Evolutionary conservation across 2,797 vertebrate genomes (phyloP).

Genomic region (Ispidina lecontei): DNA sequence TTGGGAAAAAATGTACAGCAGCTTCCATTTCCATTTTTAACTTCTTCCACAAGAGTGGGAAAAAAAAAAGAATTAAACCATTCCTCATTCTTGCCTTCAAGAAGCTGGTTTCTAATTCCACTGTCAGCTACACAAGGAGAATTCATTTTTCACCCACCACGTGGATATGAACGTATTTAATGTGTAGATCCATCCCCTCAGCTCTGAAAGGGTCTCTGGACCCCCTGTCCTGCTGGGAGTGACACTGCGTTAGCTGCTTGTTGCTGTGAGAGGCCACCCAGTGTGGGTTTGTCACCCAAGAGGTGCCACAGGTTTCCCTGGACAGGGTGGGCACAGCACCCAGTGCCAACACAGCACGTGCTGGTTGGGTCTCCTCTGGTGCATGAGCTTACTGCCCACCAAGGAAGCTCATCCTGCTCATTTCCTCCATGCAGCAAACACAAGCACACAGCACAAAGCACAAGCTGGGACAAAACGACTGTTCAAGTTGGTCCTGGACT

Average conservation of each 20-base stretch:
- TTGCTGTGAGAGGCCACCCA: background rate
- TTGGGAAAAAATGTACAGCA: background rate
- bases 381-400: background rate
- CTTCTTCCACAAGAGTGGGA: background rate
- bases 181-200: background rate
- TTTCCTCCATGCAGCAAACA: background rate
- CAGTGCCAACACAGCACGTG: too few relatives aligned
- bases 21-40: slow-evolving; percentile 4
- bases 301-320: background rate
- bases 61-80: background rate
- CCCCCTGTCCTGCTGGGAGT: background rate
- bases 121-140: background rate
- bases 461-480: fast-evolving
- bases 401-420: fast-evolving
- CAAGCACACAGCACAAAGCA: fast-evolving
- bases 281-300: fast-evolving
- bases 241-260: fast-evolving
- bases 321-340: background rate
- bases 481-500: fast-evolving
- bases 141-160: background rate
- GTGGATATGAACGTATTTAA: background rate
- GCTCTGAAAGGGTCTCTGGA: background rate
- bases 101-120: background rate
- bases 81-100: background rate
- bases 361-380: background rate